phyloP scores from a whole-genome alignment of 2,113 vertebrate genomes.

The Tylochromis polylepis region DNA sequence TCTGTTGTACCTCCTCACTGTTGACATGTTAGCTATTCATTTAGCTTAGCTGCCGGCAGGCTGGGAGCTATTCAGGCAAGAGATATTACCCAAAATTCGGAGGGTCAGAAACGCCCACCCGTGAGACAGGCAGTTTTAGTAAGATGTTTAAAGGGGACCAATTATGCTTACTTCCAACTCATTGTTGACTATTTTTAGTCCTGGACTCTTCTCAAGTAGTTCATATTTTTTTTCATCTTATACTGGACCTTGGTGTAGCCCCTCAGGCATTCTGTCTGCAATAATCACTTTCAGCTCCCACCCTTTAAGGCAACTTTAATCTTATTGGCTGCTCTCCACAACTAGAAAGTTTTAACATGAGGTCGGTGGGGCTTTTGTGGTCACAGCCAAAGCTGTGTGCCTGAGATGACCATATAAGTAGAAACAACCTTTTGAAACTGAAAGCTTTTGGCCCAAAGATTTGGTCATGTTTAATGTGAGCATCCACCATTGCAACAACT shows the following conservation, averaged over 20 bases:
- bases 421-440: background rate
- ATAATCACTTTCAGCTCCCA: background rate
- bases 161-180: background rate
- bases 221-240: background rate
- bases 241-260: background rate
- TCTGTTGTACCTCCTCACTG: background rate
- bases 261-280: background rate
- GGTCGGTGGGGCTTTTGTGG: background rate
- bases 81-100: background rate
- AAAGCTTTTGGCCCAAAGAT: background rate
- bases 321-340: background rate
- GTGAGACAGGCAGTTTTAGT: background rate
- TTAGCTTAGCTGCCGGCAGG: background rate
- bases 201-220: background rate
- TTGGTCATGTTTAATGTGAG: background rate
- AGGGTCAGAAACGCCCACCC: background rate
- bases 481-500: background rate
- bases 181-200: background rate
- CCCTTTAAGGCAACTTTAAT: background rate
- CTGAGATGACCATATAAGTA: background rate
- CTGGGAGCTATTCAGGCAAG: background rate
- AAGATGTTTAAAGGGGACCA: background rate
- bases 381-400: background rate
- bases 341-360: background rate
- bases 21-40: conserved; percentile 21